Conservation (phyloP, 1,140 invertebrate species). For the Drosophila pallidifrons region DNA sequence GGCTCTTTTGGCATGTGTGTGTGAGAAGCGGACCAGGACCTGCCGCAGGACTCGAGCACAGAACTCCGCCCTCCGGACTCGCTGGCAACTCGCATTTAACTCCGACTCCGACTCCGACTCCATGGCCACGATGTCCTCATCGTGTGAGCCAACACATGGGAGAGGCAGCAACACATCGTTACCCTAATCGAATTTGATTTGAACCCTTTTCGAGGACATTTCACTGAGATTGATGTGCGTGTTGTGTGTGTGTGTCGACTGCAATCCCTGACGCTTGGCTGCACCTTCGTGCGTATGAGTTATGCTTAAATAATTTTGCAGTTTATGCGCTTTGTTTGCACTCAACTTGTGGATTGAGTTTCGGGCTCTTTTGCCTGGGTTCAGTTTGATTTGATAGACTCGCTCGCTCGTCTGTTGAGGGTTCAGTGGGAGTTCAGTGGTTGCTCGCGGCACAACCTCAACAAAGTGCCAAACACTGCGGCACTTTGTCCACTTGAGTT, state of each 20-base stretch:
- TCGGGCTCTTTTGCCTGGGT: conserved; percentile 13
- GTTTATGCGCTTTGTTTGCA: conserved; percentile 30
- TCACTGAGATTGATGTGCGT: conserved; percentile 41
- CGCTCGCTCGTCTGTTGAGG: not conserved
- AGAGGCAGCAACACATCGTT: conserved; percentile 49
- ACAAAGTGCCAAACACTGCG: not conserved
- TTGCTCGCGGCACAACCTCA: not conserved
- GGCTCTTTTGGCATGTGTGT: conserved; percentile 65
- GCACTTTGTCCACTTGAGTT: conserved; percentile 1
- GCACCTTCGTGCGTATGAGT: conserved; percentile 44
- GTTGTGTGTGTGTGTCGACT: conserved; percentile 20
- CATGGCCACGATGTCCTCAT: conserved; percentile 3
- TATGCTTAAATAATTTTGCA: conserved; percentile 53
- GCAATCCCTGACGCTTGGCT: conserved; percentile 52
- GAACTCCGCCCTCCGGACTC: conserved; percentile 23
- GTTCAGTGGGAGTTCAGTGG: not conserved
- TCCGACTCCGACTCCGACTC: conserved; percentile 28
- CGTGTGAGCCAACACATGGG: conserved; percentile 36
- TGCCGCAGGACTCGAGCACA: conserved; percentile 6
- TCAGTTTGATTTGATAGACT: conserved; percentile 25
- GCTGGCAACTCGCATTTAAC: conserved; percentile 71
- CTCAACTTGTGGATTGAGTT: conserved; percentile 18
- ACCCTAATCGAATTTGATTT: conserved; percentile 79
- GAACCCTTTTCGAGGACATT: conserved; percentile 64
- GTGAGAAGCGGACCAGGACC: conserved; percentile 16